A percentile compares a stretch with the other conserved stretches of the same genome.
Conservation (phyloP, 2,797 vertebrate genomes). For the Percopsis omiscomaycus region DNA sequence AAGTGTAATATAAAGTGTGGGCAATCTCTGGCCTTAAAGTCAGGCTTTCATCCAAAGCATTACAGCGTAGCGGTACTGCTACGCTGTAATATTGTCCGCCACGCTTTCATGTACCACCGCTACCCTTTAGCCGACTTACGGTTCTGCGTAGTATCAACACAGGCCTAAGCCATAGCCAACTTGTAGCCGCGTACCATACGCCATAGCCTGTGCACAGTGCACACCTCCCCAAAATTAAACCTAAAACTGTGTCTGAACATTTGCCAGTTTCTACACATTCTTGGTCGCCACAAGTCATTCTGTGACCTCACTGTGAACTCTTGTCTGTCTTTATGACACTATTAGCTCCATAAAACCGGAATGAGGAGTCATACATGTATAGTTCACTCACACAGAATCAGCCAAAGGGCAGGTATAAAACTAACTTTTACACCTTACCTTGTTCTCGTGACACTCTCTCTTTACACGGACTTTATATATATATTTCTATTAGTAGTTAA, state of each 20-base stretch:
- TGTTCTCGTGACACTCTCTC: background rate
- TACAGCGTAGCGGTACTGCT: too few species aligned
- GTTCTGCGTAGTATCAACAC: too few species aligned
- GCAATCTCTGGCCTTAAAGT: too few species aligned
- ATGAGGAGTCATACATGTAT: conserved; percentile 12
- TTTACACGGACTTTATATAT: background rate
- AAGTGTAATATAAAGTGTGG: too few species aligned
- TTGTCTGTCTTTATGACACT: conserved; percentile 38
- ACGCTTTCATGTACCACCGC: too few species aligned
- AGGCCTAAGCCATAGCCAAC: too few species aligned
- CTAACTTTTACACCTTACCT: background rate
- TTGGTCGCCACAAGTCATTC: conserved; percentile 27
- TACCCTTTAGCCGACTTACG: too few species aligned
- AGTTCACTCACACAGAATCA: background rate
- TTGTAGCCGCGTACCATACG: too few species aligned
- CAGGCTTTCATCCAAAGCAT: too few species aligned
- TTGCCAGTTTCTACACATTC: conserved; percentile 22
- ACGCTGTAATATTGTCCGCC: too few species aligned
- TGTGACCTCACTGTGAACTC: conserved; percentile 62
- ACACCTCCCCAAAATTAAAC: too few species aligned
- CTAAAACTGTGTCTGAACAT: background rate
- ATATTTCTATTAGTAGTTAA: background rate
- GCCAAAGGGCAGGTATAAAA: conserved; percentile 4
- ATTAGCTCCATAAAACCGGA: conserved; percentile 45
- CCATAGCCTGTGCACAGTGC: too few species aligned